A percentile compares a stretch with the other conserved stretches of the same genome.
phyloP scores from a whole-genome alignment of 2,888 invertebrate genomes.

The Parochlus steinenii region DNA sequence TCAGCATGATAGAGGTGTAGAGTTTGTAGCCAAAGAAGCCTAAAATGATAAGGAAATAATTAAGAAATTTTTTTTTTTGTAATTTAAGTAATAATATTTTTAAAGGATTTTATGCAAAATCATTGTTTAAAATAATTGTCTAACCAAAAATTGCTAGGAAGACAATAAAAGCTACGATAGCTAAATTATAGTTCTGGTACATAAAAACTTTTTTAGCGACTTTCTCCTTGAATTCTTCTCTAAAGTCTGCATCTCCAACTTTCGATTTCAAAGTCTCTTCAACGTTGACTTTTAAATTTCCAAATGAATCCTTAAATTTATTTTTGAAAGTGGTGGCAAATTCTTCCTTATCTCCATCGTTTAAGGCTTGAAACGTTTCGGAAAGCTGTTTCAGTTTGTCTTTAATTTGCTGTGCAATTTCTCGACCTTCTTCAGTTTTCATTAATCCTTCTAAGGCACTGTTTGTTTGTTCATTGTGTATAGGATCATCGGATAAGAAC shows the following conservation, averaged over 20 bases:
- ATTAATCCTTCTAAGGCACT: conserved; percentile 25
- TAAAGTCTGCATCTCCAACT: background rate
- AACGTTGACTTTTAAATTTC: conserved; percentile 18
- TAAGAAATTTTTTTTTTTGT: conserved; percentile 10
- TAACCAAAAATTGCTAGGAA: conserved; percentile 28
- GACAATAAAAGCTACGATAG: conserved; percentile 28
- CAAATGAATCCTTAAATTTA: conserved; percentile 28
- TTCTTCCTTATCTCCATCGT: conserved; percentile 24
- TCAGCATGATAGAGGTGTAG: conserved; percentile 60
- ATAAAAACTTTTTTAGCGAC: background rate
- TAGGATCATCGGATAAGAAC: no score
- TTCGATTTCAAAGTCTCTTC: background rate
- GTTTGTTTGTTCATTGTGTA: conserved; percentile 19
- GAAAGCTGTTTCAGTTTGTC: conserved; percentile 17
- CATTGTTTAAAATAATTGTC: conserved; percentile 15
- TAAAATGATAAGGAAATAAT: conserved; percentile 32
- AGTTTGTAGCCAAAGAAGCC: conserved; percentile 78
- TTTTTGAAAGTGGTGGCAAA: conserved; percentile 21
- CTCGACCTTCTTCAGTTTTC: conserved; percentile 24
- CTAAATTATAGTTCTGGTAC: conserved; percentile 22
- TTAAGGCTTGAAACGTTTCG: conserved; percentile 18
- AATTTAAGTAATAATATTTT: conserved; percentile 1
- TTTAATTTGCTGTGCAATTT: conserved; percentile 14
- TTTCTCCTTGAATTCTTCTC: background rate
- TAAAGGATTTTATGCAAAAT: conserved; percentile 2